Base-by-base conservation (phyloP, 1,140 invertebrate genomes). In the Eufriesea mexicana region DNA sequence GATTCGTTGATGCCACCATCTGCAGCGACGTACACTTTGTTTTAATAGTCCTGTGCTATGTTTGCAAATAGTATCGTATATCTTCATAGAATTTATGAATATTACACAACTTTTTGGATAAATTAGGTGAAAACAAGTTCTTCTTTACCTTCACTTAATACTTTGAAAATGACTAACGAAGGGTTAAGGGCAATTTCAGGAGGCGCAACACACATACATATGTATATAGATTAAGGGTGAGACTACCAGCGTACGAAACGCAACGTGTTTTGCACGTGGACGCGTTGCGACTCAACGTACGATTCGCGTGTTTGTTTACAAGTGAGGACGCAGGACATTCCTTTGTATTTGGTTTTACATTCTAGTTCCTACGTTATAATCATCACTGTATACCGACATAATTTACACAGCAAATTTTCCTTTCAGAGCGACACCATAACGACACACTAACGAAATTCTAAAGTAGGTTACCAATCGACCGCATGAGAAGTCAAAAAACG, bases 301-400 rank as follows among this genome's bases (percentile, higher is more conserved):
- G 75, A 83, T 78, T 83, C 55, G 64, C 57, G 73, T 83, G 74
- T 83, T 83, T 89, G 82, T 89, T 86, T 89, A 89, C 87, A 89
- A 80, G 72, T 61, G 78, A 79, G 73, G 55, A 71, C 79, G n/a
- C 76, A 68, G 55, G 67, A 84, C 87, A 89, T 89, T 89, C 85
- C 62, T 70, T 59, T 51, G 64, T 62, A 70, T 78, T 78, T 55
- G 57, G 14, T 59, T 51, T 62, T 61, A 74, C 61, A 45, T 66
- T 81, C 25, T 54, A 55, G 20, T 47, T 81, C 66, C 71, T 55
- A 47, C 18, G n/a, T 51, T 64, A 66, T 35, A 71, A 74, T 81
- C 55, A 49, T 54, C 28, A 28, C 51, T 5, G n/a, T 35, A 14
- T 76, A 76, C 51, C 4, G 64, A 28, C 8, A 70, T n/a, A 6